Conservation (phyloP, 2,797 vertebrate genomes). For the Pangasius krempfi region DNA sequence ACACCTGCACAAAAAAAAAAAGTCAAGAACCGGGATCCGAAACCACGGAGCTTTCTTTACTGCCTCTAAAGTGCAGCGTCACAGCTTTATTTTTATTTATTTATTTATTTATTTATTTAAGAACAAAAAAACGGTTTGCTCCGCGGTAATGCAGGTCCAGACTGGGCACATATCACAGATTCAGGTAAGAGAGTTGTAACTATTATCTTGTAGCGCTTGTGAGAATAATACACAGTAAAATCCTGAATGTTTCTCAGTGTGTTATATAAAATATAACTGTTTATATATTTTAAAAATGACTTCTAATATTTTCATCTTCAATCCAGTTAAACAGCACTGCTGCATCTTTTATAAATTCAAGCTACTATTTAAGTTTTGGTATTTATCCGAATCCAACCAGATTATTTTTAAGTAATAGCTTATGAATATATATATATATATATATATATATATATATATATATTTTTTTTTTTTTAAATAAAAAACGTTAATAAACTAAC, state of each 20-base stretch:
- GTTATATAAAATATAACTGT: not conserved
- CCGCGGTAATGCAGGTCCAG: not conserved
- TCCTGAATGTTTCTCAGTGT: not conserved
- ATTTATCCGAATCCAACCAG: not conserved
- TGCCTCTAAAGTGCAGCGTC: not conserved
- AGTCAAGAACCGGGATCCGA: not conserved
- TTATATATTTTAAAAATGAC: not conserved
- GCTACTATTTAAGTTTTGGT: not conserved
- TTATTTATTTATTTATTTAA: not conserved
- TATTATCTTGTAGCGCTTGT: not conserved
- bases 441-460: too few species aligned
- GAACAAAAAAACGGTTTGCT: too few species aligned
- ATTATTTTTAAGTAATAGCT: not conserved
- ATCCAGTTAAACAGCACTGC: too few species aligned
- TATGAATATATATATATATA: not conserved
- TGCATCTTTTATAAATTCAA: not conserved
- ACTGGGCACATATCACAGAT: not conserved
- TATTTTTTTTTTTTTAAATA: not conserved
- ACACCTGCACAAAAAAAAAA: not conserved
- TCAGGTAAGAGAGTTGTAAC: constrained; percentile 9
- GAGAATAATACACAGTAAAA: not conserved
- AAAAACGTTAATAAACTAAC: not conserved
- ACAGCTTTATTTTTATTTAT: not conserved
- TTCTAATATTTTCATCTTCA: not conserved
- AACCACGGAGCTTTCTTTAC: not conserved